These are phyloP conservation scores for Cotesia glomerata DNA, from an alignment of 1,140 invertebrate genomes.

Conservation along the genomic window DNA sequence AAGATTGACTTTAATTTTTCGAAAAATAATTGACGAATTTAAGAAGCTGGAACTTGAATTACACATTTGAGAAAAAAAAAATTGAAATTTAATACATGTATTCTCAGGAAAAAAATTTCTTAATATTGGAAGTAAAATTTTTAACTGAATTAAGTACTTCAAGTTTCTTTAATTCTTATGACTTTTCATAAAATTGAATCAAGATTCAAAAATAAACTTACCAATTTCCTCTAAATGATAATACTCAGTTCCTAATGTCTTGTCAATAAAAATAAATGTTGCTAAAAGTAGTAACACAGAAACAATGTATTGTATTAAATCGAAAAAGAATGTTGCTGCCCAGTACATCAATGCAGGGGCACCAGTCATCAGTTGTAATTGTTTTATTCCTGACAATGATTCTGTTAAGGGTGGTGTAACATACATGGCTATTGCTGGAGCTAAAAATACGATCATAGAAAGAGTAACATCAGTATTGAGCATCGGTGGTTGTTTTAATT, in stretches of 20 bases:
- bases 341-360: slow-evolving; percentile 65
- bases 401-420: slow-evolving; percentile 61
- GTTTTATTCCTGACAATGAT: slow-evolving; percentile 63
- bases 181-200: too few relatives aligned
- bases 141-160: too few relatives aligned
- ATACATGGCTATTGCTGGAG: slow-evolving; percentile 30
- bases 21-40: not conserved
- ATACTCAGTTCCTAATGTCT: slow-evolving; percentile 16
- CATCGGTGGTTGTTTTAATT: not conserved
- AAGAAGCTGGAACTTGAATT: too few relatives aligned
- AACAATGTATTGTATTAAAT: slow-evolving; percentile 40
- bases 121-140: too few relatives aligned
- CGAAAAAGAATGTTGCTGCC: slow-evolving; percentile 65
- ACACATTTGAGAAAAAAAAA: too few relatives aligned
- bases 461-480: not conserved
- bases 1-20: not conserved
- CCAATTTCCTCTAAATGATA: slow-evolving; percentile 29
- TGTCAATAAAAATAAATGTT: slow-evolving; percentile 27
- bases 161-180: too few relatives aligned
- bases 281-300: slow-evolving; percentile 27
- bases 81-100: too few relatives aligned
- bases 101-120: too few relatives aligned
- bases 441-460: slow-evolving; percentile 29
- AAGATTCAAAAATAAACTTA: slow-evolving; percentile 12
- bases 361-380: slow-evolving; percentile 70